Evolutionary conservation across 2,888 invertebrate species (phyloP).

Genomic region (Epinotia ramella): DNA sequence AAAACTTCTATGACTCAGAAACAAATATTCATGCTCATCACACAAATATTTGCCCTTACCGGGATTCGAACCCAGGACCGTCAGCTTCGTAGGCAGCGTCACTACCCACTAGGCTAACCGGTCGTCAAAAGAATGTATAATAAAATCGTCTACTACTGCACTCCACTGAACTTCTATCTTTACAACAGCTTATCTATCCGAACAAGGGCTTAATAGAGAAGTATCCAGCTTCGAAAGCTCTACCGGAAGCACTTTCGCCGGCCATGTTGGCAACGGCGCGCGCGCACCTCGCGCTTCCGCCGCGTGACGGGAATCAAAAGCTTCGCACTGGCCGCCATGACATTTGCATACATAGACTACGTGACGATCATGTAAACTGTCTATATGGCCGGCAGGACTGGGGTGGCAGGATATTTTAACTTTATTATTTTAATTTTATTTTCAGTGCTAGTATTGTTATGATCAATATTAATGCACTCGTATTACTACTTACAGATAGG

Average conservation of each 20-base stretch:
- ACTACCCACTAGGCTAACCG: too few species aligned
- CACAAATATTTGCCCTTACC: too few species aligned
- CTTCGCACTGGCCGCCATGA: constrained; percentile 61
- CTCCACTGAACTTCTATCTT: not conserved
- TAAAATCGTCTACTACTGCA: not conserved
- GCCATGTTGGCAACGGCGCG: constrained; percentile 84
- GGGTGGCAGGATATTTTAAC: constrained; percentile 17
- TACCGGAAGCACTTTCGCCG: constrained; percentile 83
- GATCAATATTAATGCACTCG: not conserved
- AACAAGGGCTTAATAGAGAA: constrained; percentile 70
- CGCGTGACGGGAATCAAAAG: constrained; percentile 81
- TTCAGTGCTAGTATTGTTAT: not conserved
- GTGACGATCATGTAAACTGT: constrained; percentile 71
- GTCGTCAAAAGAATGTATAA: too few species aligned
- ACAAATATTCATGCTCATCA: too few species aligned
- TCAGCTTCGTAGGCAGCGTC: too few species aligned
- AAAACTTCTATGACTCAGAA: too few species aligned
- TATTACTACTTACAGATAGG: too few species aligned
- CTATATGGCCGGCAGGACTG: constrained; percentile 45
- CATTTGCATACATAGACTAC: constrained; percentile 79
- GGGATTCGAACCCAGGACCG: too few species aligned
- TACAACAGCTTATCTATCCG: constrained; percentile 38
- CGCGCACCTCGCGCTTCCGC: constrained; percentile 81
- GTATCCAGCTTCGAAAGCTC: constrained; percentile 63
- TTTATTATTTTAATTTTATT: too few species aligned